These are phyloP conservation scores for Archivesica marissinica DNA, from an alignment of 1,140 invertebrate genomes.

Conservation along the genomic window DNA sequence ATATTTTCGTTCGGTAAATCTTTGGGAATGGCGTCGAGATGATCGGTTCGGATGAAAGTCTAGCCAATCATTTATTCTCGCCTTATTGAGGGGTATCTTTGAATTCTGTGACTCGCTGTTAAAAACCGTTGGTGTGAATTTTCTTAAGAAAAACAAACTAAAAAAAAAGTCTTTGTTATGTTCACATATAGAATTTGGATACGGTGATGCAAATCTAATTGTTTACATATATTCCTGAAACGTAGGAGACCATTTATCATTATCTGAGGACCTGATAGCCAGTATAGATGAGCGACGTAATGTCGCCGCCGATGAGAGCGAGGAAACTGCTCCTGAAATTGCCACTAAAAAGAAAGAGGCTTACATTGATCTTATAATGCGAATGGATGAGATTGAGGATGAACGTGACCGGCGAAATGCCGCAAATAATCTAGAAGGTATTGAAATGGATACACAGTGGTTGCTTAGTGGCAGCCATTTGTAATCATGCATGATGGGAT, in stretches of 20 bases:
- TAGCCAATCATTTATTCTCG: too few relatives aligned
- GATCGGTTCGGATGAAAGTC: too few relatives aligned
- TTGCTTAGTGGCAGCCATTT: conserved; percentile 34
- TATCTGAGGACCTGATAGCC: conserved; percentile 65
- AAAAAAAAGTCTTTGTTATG: too few relatives aligned
- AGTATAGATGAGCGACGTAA: conserved; percentile 71
- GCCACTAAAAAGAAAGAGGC: conserved; percentile 72
- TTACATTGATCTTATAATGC: conserved; percentile 73
- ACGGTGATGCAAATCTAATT: too few relatives aligned
- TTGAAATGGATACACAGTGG: conserved; percentile 13
- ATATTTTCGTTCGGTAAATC: too few relatives aligned
- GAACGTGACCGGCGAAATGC: conserved; percentile 61
- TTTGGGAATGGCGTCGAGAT: too few relatives aligned
- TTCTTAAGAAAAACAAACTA: too few relatives aligned
- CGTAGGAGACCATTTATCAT: conserved; percentile 51
- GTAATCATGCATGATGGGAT: conserved; percentile 54
- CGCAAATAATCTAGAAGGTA: conserved; percentile 52
- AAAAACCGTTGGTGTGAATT: too few relatives aligned
- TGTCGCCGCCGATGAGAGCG: conserved; percentile 38
- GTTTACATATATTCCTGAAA: conserved; percentile 46
- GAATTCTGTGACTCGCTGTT: too few relatives aligned
- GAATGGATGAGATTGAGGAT: conserved; percentile 74
- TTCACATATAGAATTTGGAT: too few relatives aligned
- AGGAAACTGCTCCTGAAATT: conserved; percentile 32
- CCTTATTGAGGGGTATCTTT: too few relatives aligned